phyloP scores from a whole-genome alignment of 30 jellyfish, hydroid and myxozoan genomes.

The Haliclystus octoradiatus region DNA sequence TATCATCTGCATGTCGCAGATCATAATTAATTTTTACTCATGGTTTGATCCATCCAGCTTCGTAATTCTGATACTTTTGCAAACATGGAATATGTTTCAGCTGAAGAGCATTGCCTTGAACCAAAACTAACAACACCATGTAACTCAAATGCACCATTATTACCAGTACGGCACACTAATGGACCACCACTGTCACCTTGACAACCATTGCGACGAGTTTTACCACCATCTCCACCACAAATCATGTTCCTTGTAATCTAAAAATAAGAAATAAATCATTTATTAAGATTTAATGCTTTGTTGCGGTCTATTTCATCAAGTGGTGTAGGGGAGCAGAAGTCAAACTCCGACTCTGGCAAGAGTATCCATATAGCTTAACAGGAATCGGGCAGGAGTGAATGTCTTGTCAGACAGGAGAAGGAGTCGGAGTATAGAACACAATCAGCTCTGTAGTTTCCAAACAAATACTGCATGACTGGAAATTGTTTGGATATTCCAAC shows the following conservation, averaged over 20 bases:
- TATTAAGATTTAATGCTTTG: no score
- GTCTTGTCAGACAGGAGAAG: no score
- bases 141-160: conserved; percentile 37
- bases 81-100: conserved; percentile 41
- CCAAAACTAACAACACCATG: conserved; percentile 89
- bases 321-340: no score
- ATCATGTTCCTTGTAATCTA: conserved; percentile 45
- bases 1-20: no score
- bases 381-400: no score
- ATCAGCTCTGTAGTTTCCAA: no score
- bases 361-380: no score
- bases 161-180: conserved; percentile 68
- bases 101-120: conserved; percentile 47
- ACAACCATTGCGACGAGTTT: conserved; percentile 47
- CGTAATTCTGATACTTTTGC: conserved; percentile 60
- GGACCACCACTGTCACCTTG: conserved; percentile 87
- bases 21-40: conserved; percentile 14
- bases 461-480: no score
- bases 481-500: no score
- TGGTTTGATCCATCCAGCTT: conserved; percentile 52
- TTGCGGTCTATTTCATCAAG: no score
- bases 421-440: no score
- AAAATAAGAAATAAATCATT: neutral
- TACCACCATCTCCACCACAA: conserved; percentile 69
- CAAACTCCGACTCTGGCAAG: no score